Evolutionary conservation across 2,113 vertebrate species (phyloP), one percentile per base, ranked within the genome.

Genomic region (Pollimyrus isidori): DNA sequence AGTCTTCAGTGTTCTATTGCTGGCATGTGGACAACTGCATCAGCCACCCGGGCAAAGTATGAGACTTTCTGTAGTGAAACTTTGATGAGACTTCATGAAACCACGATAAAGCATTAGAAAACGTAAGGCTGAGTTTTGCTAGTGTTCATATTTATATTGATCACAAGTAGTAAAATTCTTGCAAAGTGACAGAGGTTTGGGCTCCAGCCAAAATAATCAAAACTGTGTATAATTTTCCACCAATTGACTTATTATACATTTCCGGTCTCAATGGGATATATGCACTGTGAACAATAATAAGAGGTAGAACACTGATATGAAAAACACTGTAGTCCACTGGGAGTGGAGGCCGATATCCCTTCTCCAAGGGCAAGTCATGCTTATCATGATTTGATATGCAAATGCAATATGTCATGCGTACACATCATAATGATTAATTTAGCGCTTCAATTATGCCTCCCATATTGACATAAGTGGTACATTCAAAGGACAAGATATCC

Each of bases 301-400:
- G 87, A 45, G 87, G 19, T 45, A 23, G 87, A 50, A 87, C 56
- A 65, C n/a, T n/a, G 56, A 21, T 87, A 65, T 65, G 23, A 87
- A 45, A 86, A 87, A 87, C 87, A 45, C 39, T 23, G 21, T 5
- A 42, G 30, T 17, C 87, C 39, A 65, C 39, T 87, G 87, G 87
- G 88, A 62, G 21, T 85, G 80, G 52, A 84, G 76, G 80, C 76
- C 39, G 13, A 50, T 56, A 56, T 83, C 46, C 30, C 73, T 26
- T 83, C 52, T 62, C 69, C 52, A 88, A 89, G 91, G 90, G 87
- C 82, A 90, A 80, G 91, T 91, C 91, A 89, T 58, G 87, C 89
- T 89, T 91, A 90, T 90, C 88, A 89, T 89, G 88, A 92, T 92
- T 93, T 91, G 87, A 91, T 92, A 93, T 92, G 93, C 87, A 91